Percentiles rank a stretch among this genome's conserved stretches.
Evolutionary conservation across 2,797 vertebrate species (phyloP).

Genomic region (Hypotaenidia okinawae): DNA sequence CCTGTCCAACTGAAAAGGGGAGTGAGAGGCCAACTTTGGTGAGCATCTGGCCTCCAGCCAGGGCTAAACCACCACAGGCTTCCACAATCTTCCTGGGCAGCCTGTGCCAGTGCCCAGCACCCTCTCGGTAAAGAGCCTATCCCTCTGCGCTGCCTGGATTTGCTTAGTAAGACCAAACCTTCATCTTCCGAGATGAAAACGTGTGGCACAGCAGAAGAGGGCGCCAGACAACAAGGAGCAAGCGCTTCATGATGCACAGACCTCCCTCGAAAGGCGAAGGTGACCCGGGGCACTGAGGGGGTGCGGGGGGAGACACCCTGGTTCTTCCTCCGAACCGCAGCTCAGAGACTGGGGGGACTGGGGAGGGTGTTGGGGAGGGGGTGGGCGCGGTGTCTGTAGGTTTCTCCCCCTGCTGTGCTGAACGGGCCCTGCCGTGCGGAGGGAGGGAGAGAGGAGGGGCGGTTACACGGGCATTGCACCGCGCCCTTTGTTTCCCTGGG

Average conservation of each 20-base stretch:
- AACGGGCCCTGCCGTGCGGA: background rate
- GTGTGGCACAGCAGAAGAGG: background rate
- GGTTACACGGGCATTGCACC: rapidly evolving
- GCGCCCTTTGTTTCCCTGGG: background rate
- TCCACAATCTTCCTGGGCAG: no score
- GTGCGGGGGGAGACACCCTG: background rate
- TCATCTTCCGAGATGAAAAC: background rate
- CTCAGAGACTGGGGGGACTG: no score
- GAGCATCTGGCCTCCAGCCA: no score
- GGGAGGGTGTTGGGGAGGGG: no score
- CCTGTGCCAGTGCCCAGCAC: no score
- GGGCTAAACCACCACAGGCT: no score
- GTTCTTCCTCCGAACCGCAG: background rate
- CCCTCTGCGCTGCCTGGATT: background rate
- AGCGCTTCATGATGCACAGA: background rate
- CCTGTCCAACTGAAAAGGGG: no score
- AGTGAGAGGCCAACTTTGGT: no score
- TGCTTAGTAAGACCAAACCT: rapidly evolving
- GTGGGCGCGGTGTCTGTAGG: no score
- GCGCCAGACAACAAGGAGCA: background rate
- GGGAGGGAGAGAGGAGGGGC: background rate
- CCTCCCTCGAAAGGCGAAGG: no score
- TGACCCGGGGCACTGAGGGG: background rate
- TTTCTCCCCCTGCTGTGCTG: background rate
- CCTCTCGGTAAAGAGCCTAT: no score